These are phyloP conservation scores for Heterochromis multidens DNA, from an alignment of 2,113 vertebrate genomes.

Conservation along the genomic window DNA sequence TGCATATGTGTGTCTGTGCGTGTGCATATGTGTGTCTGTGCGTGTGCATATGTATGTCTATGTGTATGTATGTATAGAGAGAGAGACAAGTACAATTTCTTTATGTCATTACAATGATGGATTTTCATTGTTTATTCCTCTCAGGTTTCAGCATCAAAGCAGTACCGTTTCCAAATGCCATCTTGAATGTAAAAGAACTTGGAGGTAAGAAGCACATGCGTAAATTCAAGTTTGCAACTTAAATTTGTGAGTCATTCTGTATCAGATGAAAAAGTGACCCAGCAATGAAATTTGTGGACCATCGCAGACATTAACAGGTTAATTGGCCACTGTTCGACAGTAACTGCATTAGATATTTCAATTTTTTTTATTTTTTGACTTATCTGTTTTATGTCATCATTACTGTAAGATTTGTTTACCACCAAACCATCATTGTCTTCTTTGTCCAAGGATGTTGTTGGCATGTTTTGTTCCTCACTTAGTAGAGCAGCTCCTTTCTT, in stretches of 20 bases:
- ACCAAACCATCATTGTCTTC: neutral
- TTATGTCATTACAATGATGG: neutral
- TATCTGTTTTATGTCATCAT: too few species aligned
- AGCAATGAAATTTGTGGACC: neutral
- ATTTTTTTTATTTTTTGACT: neutral
- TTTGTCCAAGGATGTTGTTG: neutral
- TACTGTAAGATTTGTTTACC: neutral
- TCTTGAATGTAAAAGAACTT: slow-evolving; percentile 98
- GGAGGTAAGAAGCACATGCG: slow-evolving; percentile 83
- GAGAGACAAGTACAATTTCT: neutral
- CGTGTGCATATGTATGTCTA: too few species aligned
- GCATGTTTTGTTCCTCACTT: neutral
- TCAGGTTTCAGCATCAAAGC: slow-evolving; percentile 99
- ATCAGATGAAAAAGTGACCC: neutral
- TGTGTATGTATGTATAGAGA: too few species aligned
- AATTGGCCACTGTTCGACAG: neutral
- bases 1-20: too few species aligned
- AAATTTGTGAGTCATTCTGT: neutral
- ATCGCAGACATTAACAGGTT: neutral
- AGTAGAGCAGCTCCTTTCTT: too few species aligned
- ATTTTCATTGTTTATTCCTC: slow-evolving; percentile 28
- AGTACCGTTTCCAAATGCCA: slow-evolving; percentile 93
- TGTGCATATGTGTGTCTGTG: too few species aligned
- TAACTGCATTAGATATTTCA: neutral
- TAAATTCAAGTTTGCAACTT: neutral